phyloP scores from a whole-genome alignment of 2,797 vertebrate genomes.

The Danio choprae region DNA sequence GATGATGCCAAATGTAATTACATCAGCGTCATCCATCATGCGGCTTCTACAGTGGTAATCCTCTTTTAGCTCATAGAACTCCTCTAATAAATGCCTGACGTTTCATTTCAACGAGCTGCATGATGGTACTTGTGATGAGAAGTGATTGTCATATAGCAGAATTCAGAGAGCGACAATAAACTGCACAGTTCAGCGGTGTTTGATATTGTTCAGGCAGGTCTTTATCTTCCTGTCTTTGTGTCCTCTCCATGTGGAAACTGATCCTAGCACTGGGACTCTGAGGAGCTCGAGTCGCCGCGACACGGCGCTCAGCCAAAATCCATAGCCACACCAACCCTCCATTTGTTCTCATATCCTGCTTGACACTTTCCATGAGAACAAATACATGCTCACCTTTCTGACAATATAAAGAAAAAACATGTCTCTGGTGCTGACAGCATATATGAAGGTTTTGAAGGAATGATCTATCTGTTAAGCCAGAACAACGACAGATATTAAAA shows the following conservation, averaged over 20 bases:
- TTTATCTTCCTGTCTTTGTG: conserved; percentile 69
- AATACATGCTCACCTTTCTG: conserved; percentile 78
- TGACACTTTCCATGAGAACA: conserved; percentile 77
- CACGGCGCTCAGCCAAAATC: conserved; percentile 72
- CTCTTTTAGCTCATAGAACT: conserved; percentile 31
- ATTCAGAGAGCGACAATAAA: conserved; percentile 66
- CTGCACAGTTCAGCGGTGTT: conserved; percentile 70
- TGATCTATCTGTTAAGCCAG: neutral
- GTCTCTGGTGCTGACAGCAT: conserved; percentile 64
- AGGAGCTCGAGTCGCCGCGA: conserved; percentile 68
- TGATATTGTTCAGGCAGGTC: conserved; percentile 77
- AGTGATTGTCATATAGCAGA: conserved; percentile 66
- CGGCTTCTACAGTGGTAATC: conserved; percentile 34
- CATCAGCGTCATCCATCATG: conserved; percentile 35
- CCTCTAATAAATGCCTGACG: conserved; percentile 33
- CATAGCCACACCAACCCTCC: conserved; percentile 65
- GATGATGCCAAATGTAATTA: conserved; percentile 41
- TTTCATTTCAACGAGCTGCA: conserved; percentile 32
- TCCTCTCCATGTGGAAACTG: conserved; percentile 66
- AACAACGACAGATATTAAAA: too few species aligned
- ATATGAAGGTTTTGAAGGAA: neutral
- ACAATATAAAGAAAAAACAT: conserved; percentile 63
- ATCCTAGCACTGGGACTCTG: conserved; percentile 71
- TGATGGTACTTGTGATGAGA: conserved; percentile 70
- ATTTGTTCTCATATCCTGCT: conserved; percentile 76